Conservation (phyloP, 2,113 vertebrate species). For the Megaptera novaeangliae region DNA sequence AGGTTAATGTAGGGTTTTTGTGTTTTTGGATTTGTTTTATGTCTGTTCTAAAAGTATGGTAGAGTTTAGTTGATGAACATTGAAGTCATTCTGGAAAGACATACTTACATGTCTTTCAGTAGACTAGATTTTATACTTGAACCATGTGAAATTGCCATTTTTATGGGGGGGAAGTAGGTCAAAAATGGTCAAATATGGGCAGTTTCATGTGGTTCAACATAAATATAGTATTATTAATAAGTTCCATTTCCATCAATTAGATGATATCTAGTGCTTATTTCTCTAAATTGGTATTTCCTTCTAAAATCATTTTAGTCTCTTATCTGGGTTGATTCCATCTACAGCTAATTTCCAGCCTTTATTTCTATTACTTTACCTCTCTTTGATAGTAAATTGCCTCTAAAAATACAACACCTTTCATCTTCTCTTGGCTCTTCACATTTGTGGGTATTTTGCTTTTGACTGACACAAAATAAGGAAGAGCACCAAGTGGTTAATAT, state of each 20-base stretch:
- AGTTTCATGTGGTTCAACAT: neutral
- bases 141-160: neutral
- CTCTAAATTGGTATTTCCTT: neutral
- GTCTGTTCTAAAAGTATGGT: neutral
- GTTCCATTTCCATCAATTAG: neutral
- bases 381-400: neutral
- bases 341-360: neutral
- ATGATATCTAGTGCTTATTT: neutral
- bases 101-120: neutral
- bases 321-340: neutral
- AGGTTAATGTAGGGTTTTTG: neutral
- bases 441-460: neutral
- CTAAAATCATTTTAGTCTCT: neutral
- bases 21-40: neutral
- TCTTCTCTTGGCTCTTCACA: neutral
- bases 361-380: slow-evolving; percentile 7
- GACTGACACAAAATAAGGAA: neutral
- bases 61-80: neutral
- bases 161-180: neutral
- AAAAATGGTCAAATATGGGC: neutral
- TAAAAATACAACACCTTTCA: neutral
- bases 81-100: neutral
- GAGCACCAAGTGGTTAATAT: neutral
- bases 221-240: slow-evolving; percentile 17
- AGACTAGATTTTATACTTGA: neutral